Evolutionary conservation across 2,113 vertebrate species (phyloP).

Genomic region (Sinosuthora webbiana): DNA sequence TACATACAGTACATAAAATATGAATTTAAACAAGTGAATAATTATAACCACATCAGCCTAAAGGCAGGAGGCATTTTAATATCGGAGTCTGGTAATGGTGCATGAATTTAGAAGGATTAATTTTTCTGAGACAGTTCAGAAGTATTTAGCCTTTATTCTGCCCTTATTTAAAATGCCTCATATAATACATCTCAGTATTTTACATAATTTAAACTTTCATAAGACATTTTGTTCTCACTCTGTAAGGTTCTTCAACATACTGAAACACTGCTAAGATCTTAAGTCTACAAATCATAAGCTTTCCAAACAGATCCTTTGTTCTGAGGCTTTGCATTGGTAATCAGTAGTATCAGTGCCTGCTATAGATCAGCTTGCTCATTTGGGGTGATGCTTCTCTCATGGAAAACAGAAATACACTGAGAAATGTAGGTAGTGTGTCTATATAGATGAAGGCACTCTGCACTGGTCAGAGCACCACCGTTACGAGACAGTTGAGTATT

Average conservation of each 20-base stretch:
- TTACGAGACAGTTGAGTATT: neutral
- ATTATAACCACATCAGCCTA: conserved; percentile 44
- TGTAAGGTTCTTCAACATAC: neutral
- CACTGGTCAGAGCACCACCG: neutral
- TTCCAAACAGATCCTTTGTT: neutral
- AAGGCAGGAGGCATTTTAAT: conserved; percentile 54
- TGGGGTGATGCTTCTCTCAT: neutral
- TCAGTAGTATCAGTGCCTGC: neutral
- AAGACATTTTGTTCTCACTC: conserved; percentile 14
- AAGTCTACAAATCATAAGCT: conserved; percentile 3
- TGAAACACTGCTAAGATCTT: conserved; percentile 6
- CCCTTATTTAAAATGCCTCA: conserved; percentile 44
- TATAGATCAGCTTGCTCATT: neutral
- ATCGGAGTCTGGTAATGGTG: conserved; percentile 39
- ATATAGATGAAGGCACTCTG: neutral
- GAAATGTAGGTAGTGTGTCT: too few species aligned
- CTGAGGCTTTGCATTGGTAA: neutral
- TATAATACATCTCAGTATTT: conserved; percentile 37
- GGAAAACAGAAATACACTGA: neutral
- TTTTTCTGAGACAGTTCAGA: conserved; percentile 53
- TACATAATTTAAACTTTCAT: conserved; percentile 50
- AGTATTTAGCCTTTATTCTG: conserved; percentile 61
- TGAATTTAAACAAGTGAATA: conserved; percentile 55
- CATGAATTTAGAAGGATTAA: conserved; percentile 58
- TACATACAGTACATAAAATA: conserved; percentile 36